Evolutionary conservation across 2,113 vertebrate species (phyloP).

Genomic region (Pseudopipra pipra): DNA sequence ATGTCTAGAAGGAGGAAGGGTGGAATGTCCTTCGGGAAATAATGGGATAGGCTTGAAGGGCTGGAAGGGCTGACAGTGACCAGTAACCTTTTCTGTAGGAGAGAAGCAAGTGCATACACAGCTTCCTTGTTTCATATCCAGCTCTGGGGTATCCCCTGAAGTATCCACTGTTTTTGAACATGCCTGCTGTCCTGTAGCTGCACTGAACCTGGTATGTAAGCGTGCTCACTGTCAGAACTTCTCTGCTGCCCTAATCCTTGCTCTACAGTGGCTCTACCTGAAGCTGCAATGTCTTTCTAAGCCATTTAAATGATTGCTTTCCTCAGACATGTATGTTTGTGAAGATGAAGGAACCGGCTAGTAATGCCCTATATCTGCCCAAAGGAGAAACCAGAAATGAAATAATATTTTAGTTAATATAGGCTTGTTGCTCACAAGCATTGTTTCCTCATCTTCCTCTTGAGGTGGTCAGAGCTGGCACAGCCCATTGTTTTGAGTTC

Average conservation of each 20-base stretch:
- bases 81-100: background rate
- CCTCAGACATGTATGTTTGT: accelerated
- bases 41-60: background rate
- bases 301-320: background rate
- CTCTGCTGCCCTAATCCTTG: background rate
- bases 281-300: background rate
- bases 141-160: background rate
- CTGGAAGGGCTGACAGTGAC: background rate
- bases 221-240: accelerated
- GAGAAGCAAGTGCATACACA: background rate
- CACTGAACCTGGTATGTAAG: background rate
- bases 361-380: background rate
- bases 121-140: background rate
- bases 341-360: background rate
- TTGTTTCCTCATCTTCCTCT: background rate
- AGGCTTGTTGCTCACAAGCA: background rate
- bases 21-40: background rate
- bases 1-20: background rate
- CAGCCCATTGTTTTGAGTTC: background rate
- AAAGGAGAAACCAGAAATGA: background rate
- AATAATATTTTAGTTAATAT: background rate
- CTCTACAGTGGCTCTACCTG: background rate
- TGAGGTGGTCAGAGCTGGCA: background rate
- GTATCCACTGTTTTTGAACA: background rate
- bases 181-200: background rate